Evolutionary conservation across 2,797 vertebrate species (phyloP).

Genomic region (Xerus rutilus): DNA sequence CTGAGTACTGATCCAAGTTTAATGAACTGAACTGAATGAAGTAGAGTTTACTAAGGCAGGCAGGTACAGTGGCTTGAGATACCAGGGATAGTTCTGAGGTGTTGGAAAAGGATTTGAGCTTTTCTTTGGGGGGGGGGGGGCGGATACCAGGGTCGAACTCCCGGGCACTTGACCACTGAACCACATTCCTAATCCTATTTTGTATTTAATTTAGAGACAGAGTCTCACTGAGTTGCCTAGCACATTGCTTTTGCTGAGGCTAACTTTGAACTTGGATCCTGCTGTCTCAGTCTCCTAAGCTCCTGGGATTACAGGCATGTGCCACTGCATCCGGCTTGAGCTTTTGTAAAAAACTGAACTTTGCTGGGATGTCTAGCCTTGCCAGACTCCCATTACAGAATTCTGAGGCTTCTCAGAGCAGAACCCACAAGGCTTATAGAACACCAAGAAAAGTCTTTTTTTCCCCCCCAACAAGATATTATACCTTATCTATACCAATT

Average conservation of each 20-base stretch:
- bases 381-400: background rate
- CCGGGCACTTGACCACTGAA: too few species aligned
- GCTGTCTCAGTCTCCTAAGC: too few species aligned
- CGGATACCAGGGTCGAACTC: too few species aligned
- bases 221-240: too few species aligned
- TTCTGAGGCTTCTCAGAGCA: constrained; percentile 32
- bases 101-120: background rate
- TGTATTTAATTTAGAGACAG: too few species aligned
- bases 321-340: too few species aligned
- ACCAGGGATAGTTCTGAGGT: background rate
- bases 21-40: constrained; percentile 36
- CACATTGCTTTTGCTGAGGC: too few species aligned
- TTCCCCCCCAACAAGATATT: background rate
- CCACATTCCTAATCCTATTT: too few species aligned
- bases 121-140: background rate
- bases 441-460: constrained; percentile 10
- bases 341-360: constrained; percentile 26
- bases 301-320: too few species aligned
- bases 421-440: background rate
- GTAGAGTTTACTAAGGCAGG: constrained; percentile 50
- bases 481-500: constrained; percentile 36
- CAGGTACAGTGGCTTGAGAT: background rate
- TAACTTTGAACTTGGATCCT: too few species aligned
- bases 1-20: constrained; percentile 23
- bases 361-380: constrained; percentile 13